A percentile compares a stretch with the other conserved stretches of the same genome.
Evolutionary conservation across 2,888 invertebrate species (phyloP).

Genomic region (Oxytorus armatus): DNA sequence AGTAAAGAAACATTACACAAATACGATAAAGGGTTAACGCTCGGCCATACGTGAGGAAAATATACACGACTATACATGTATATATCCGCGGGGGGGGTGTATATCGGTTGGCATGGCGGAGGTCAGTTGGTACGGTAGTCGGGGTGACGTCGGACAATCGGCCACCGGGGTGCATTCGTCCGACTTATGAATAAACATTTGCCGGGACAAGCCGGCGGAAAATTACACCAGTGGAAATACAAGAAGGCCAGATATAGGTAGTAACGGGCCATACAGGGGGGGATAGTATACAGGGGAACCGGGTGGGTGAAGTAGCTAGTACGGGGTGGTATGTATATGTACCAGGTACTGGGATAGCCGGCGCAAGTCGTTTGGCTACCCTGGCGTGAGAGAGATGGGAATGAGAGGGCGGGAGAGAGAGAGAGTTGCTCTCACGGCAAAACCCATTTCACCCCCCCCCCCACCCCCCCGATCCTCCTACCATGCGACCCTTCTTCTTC

Average conservation of each 20-base stretch:
- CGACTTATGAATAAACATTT: conserved; percentile 82
- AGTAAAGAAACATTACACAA: conserved; percentile 25
- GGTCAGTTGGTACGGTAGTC: conserved; percentile 66
- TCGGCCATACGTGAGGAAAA: conserved; percentile 14
- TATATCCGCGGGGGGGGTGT: not conserved
- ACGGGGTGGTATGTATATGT: conserved; percentile 14
- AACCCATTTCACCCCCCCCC: too few species aligned
- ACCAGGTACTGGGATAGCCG: conserved; percentile 7
- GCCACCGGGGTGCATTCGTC: conserved; percentile 75
- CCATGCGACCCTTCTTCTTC: conserved; percentile 21
- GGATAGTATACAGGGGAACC: too few species aligned
- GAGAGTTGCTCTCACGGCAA: conserved; percentile 31
- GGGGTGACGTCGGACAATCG: conserved; percentile 76
- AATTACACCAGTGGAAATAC: conserved; percentile 78
- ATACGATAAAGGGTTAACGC: conserved; percentile 53
- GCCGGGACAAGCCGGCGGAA: conserved; percentile 76
- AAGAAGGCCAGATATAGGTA: conserved; percentile 54
- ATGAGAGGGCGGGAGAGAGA: not conserved
- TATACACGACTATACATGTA: conserved; percentile 9
- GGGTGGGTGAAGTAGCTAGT: too few species aligned
- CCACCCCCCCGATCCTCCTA: conserved; percentile 39
- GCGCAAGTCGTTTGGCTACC: not conserved
- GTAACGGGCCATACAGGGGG: too few species aligned
- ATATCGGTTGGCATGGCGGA: conserved; percentile 30
- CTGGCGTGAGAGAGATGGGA: not conserved